These are phyloP conservation scores for Raja brachyura DNA, from an alignment of 2,113 vertebrate genomes.

Conservation along the genomic window DNA sequence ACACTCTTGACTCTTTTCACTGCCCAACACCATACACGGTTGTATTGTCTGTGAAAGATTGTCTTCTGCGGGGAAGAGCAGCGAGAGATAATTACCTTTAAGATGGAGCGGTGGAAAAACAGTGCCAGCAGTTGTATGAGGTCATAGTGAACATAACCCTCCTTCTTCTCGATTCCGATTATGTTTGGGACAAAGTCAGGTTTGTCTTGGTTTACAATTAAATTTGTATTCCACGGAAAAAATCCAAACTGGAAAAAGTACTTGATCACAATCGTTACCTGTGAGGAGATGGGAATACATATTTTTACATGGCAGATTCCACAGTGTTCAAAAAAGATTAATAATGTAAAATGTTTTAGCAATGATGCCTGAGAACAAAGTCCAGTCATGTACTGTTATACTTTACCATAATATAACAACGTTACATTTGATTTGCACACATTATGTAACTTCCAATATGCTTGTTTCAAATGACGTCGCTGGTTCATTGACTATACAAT, in stretches of 20 bases:
- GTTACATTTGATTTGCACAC: too few relatives aligned
- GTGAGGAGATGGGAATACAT: conserved; percentile 40
- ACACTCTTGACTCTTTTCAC: background rate
- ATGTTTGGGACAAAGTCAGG: conserved; percentile 84
- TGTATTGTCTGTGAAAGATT: background rate
- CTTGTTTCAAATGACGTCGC: too few relatives aligned
- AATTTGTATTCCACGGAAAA: conserved; percentile 78
- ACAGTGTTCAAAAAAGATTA: background rate
- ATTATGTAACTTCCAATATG: too few relatives aligned
- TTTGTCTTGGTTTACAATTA: conserved; percentile 63
- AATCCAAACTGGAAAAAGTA: conserved; percentile 98
- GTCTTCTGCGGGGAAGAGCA: background rate
- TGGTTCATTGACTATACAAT: too few relatives aligned
- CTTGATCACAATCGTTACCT: conserved; percentile 91
- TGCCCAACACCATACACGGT: background rate
- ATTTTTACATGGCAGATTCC: background rate
- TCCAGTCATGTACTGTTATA: background rate
- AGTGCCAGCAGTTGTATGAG: conserved; percentile 86
- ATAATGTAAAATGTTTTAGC: background rate
- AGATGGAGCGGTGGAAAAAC: conserved; percentile 93
- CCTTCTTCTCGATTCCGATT: conserved; percentile 95
- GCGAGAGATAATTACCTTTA: conserved; percentile 71
- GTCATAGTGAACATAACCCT: conserved; percentile 90
- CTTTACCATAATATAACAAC: too few relatives aligned
- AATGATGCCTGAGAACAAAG: background rate